phyloP scores from a whole-genome alignment of 2,113 vertebrate species.

The Mirounga angustirostris region DNA sequence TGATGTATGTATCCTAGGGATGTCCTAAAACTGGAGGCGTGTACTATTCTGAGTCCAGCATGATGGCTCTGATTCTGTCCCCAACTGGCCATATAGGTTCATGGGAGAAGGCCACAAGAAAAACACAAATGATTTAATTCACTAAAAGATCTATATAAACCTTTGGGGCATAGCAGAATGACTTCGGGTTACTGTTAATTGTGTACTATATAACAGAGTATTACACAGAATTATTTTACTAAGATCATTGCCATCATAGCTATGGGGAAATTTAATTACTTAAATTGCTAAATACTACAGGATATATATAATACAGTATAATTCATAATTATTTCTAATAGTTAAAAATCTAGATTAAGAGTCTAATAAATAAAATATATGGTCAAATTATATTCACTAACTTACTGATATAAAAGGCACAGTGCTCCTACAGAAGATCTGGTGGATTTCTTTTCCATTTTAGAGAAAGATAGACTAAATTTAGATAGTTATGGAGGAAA shows the following conservation, averaged over 20 bases:
- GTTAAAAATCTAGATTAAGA: constrained; percentile 14
- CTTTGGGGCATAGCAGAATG: background rate
- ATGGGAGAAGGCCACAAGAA: background rate
- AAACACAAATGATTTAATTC: background rate
- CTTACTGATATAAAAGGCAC: background rate
- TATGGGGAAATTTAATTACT: background rate
- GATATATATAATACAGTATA: background rate
- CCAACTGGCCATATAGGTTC: background rate
- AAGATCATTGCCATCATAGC: background rate
- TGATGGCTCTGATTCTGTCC: background rate
- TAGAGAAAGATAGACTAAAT: background rate
- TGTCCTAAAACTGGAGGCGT: background rate
- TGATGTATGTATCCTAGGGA: background rate
- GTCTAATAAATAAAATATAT: constrained; percentile 14
- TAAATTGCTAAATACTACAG: background rate
- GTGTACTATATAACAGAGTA: background rate
- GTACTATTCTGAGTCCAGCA: background rate
- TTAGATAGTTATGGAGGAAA: background rate
- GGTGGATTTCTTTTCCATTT: background rate
- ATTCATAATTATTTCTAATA: constrained; percentile 5
- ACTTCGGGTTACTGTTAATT: background rate
- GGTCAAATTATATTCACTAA: constrained; percentile 24
- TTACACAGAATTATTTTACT: constrained; percentile 1
- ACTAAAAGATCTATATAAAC: background rate
- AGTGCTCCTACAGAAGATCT: background rate